Base-by-base conservation (phyloP, 2,113 vertebrate genomes). In the Catagonus wagneri region DNA sequence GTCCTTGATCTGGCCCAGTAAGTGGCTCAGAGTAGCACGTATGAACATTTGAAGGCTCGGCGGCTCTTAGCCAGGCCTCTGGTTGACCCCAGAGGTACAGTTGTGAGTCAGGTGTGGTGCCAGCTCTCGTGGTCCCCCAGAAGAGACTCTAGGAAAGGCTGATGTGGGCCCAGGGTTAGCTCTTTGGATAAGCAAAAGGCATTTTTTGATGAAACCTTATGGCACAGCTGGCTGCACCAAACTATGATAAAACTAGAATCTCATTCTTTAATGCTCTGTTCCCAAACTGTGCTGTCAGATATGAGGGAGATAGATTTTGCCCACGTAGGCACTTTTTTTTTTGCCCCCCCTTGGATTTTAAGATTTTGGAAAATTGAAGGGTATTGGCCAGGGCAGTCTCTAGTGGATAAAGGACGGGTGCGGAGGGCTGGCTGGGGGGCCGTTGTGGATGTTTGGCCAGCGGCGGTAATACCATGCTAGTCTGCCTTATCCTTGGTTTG, bases 401-500 rank as follows among this genome's bases (percentile, higher is more conserved):
- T 83, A n/a, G 11, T 50, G 76, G 25, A 52, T 60, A 9, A 50
- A 44, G 61, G 56, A 66, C 3, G 13, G 52, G 81, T 32, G 36
- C 66, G 14, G 63, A 83, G n/a, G 39, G 15, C 39, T 89, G 92
- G 89, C n/a, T 60, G 81, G 36, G 36, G 6, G 63, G 66, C 84
- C 80, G 90, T 2, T 0, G 1, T 83, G 44, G 63, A 65, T 83
- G 50, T 79, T 95, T 94, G 32, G 63, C 52, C 36, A 87, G 12
- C 65, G 61, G 66, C 52, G 36, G 32, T 69, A 60, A 63, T 76
- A 60, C 69, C 56, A 58, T 3, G 4, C 25, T 27, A 25, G 72
- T 58, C 65, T 84, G 36, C 68, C 63, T 95, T 78, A 60, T 23
- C 81, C 81, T 96, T 90, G 72, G 69, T 66, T 90, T 84, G 80